phyloP scores from a whole-genome alignment of 2,113 vertebrate species.

The Telmatochromis sp. region DNA sequence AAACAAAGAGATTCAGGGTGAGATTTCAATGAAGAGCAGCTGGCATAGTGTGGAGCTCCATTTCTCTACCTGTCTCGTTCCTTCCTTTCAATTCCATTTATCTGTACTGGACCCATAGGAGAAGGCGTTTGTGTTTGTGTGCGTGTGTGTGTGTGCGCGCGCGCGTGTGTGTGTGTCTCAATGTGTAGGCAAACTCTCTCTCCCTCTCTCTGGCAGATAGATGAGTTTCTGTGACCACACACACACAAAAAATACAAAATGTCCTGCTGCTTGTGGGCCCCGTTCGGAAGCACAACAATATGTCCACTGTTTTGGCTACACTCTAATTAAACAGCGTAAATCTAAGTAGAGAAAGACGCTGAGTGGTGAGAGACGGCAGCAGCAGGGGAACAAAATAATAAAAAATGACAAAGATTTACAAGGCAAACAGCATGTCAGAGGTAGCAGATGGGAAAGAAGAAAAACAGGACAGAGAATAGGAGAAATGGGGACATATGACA shows the following conservation, averaged over 20 bases:
- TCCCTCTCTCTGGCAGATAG: constrained; percentile 4
- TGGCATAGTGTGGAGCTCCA: constrained; percentile 10
- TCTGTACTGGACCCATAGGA: not conserved
- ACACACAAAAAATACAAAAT: constrained; percentile 15
- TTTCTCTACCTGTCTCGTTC: constrained; percentile 33
- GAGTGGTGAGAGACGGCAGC: not conserved
- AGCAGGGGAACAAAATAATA: not conserved
- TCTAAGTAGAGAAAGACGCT: constrained; percentile 28
- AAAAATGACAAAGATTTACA: not conserved
- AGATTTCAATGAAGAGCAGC: constrained; percentile 50
- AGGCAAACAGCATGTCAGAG: not conserved
- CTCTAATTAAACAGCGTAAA: constrained; percentile 50
- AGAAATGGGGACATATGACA: constrained; percentile 10
- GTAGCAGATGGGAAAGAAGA: constrained; percentile 17
- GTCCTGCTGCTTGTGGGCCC: constrained; percentile 34
- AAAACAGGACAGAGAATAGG: not conserved
- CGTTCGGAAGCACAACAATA: constrained; percentile 50
- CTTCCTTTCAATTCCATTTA: not conserved
- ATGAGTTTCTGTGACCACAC: constrained; percentile 25
- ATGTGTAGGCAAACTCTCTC: not conserved
- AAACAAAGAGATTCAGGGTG: constrained; percentile 42
- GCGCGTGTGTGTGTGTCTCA: not conserved
- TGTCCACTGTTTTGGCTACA: constrained; percentile 48
- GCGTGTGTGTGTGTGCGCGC: not conserved
- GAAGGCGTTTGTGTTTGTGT: not conserved